Base-by-base conservation (phyloP, 2,113 vertebrate genomes). In the Hucho hucho region DNA sequence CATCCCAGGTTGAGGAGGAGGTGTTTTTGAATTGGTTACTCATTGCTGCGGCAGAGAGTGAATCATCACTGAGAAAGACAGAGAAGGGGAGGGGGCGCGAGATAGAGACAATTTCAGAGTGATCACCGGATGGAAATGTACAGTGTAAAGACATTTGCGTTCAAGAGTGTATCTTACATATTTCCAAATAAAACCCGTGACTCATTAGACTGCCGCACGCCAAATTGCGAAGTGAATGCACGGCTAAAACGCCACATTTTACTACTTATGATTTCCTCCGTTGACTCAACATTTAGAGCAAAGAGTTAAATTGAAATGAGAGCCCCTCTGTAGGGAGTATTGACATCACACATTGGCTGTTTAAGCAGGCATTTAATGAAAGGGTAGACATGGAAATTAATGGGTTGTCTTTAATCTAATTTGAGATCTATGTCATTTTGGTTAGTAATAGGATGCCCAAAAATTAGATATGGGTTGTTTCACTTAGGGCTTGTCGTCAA, bases 31-130 rank as follows among this genome's bases (percentile, higher is more conserved):
- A 87, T 25, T 89, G 79, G 67, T 69, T 83, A 75, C 87, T 92
- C 88, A 93, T 89, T 77, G 88, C 89, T 83, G 67, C 67, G 92
- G 91, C 87, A 94, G 83, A 82, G 89, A 91, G 89, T 92, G 91
- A 90, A 95, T 93, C 95, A 95, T 94, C 81, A 92, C 93, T 95
- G 61, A 13, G 71, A 25, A 29, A 1, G 1, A 65, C 22, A 25
- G 22, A 14, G 67, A 47, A 24, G 37, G 43, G 12, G 37, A 18
- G 43, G 37, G 67, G 7, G n/a, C 7, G 11, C 6, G 43, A 67
- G 28, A n/a, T 5, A 67, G 65, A 37, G 5, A 47, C 9, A 4
- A 25, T 24, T 22, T 20, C 20, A 47, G 67, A n/a, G 12, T 46
- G 43, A 69, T 14, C 11, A 67, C 26, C 4, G 26, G 26, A 1